Base-by-base conservation (phyloP, 2,113 vertebrate species). In the Rhinoderma darwinii region DNA sequence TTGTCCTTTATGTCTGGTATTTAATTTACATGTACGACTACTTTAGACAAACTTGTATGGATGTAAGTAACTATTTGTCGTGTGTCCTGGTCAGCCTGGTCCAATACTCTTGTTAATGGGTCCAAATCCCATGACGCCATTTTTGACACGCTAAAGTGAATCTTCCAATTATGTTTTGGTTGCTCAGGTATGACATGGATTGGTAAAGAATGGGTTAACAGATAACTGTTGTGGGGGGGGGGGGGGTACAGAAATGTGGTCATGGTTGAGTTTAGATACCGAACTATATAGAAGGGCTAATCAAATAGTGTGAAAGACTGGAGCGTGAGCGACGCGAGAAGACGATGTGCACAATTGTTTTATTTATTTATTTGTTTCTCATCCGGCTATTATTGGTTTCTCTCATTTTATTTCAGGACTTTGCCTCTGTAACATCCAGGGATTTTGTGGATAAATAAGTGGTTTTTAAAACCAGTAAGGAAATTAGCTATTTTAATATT, bases 271-370 rank as follows among this genome's bases (percentile, higher is more conserved):
- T 75, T n/a, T 43, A 27, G 68, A 82, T 75, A 47, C 86, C 68
- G 66, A 87, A 59, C 92, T 89, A 89, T 93, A 92, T 88, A 89
- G 93, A 90, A 90, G 92, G 91, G 93, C 93, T 91, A 90, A 84
- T 81, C 74, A 0, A 61, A 88, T 73, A 87, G 84, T 84, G 83
- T 43, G 84, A 66, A 0, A 30, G 88, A 88, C 89, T 88, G 82
- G 82, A 81, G 89, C 56, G 4, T 81, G 84, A 54, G 32, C 72
- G 78, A 81, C 30, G n/a, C 30, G 86, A 59, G 86, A 9, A 43
- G 66, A 89, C 1, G 88, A 81, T 47, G n/a, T 74, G 14, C 88
- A 74, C 50, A 61, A 27, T 56, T 84, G 18, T 74, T 75, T 86
- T 90, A 47, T 89, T 89, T 79, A 83, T 88, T 88, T 89, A 82